These are phyloP conservation scores for Timema podura DNA, from an alignment of 2,888 invertebrate genomes.

Conservation along the genomic window DNA sequence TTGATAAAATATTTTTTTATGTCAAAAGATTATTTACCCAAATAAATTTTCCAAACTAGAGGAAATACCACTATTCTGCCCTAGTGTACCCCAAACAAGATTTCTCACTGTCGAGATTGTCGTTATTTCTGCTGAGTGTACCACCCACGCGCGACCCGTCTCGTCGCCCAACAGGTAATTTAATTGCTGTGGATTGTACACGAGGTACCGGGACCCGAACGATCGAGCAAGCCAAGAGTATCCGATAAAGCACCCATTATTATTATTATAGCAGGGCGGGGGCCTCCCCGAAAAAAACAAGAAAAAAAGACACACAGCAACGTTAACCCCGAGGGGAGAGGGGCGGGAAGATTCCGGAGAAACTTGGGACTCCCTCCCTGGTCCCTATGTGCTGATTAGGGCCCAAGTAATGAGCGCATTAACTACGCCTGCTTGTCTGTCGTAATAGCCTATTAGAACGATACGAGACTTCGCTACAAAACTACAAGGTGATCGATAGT, in stretches of 20 bases:
- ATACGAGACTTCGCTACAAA: no score
- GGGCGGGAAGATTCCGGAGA: background rate
- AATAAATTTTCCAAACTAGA: no score
- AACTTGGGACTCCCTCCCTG: background rate
- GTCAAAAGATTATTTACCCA: no score
- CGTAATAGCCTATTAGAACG: slow-evolving; percentile 13
- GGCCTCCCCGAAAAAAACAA: no score
- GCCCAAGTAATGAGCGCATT: slow-evolving; percentile 13
- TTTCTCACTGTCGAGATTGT: background rate
- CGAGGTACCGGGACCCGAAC: background rate
- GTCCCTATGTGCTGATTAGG: slow-evolving; percentile 12
- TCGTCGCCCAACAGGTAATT: background rate
- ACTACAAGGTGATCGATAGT: no score
- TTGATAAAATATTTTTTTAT: no score
- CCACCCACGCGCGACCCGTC: background rate
- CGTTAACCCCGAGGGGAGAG: background rate
- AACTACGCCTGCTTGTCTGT: slow-evolving; percentile 13
- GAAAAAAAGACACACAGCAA: background rate
- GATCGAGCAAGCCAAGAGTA: slow-evolving; percentile 10
- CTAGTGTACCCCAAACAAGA: no score
- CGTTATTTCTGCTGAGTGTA: slow-evolving; percentile 6
- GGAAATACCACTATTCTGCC: no score
- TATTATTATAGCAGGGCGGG: slow-evolving; percentile 14
- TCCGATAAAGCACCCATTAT: slow-evolving; percentile 17
- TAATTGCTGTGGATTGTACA: slow-evolving; percentile 10